phyloP scores from a whole-genome alignment of 2,797 vertebrate species.

The Microctenopoma steveboyesi region DNA sequence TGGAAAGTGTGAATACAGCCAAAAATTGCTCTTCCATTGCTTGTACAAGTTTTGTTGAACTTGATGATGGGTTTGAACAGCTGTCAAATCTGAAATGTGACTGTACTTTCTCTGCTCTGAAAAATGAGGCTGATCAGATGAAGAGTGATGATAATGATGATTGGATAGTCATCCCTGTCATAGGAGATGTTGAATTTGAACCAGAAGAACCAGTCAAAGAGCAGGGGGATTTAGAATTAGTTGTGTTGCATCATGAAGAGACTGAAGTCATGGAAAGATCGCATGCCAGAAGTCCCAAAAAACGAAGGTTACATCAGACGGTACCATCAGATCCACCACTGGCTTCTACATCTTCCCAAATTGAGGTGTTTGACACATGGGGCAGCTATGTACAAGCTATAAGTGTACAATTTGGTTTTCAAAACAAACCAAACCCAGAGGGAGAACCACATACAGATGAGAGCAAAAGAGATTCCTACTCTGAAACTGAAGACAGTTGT shows the following conservation, averaged over 20 bases:
- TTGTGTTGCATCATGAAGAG: neutral
- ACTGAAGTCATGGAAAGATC: neutral
- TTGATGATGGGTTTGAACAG: neutral
- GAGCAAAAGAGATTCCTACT: neutral
- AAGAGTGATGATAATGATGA: conserved; percentile 25
- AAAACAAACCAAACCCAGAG: neutral
- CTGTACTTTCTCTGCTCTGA: neutral
- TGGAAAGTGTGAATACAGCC: no score
- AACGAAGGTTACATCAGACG: fast-evolving
- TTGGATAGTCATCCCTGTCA: conserved; percentile 29
- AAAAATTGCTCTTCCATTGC: neutral
- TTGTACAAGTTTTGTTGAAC: conserved; percentile 5
- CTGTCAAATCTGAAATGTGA: neutral
- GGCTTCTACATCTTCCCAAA: neutral
- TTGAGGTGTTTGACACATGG: conserved; percentile 39
- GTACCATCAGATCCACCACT: neutral
- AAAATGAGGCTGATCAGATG: neutral
- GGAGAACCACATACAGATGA: neutral
- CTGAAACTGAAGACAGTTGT: conserved; percentile 56
- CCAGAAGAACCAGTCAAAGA: neutral
- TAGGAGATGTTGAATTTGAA: conserved; percentile 28
- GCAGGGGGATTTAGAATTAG: neutral
- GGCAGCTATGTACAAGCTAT: conserved; percentile 7
- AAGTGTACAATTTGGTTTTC: neutral
- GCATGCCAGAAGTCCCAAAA: neutral